Conservation (phyloP, 2,888 invertebrate species). For the Didymodactylos carnosus region DNA sequence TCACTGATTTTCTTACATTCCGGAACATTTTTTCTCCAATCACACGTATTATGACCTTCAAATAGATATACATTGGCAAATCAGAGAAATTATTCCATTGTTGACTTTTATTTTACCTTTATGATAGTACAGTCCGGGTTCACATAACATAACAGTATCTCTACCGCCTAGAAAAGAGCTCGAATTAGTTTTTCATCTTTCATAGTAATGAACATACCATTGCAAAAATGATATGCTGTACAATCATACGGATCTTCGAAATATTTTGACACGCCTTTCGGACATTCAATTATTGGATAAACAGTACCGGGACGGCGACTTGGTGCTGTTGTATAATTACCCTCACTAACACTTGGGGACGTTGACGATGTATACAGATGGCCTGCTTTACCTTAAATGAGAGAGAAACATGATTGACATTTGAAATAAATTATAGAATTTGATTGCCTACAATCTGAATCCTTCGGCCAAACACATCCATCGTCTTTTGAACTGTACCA, state of each 20-base stretch:
- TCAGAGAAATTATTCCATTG: slow-evolving; percentile 5
- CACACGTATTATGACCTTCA: not conserved
- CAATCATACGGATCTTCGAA: slow-evolving; percentile 13
- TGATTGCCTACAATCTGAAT: not conserved
- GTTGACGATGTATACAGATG: slow-evolving; percentile 1
- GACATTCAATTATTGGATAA: slow-evolving; percentile 12
- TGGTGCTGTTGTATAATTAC: not conserved
- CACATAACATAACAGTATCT: slow-evolving; percentile 9
- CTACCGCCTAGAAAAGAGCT: not conserved
- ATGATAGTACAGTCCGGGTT: slow-evolving; percentile 12
- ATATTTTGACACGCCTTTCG: not conserved
- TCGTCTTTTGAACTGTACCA: slow-evolving; percentile 7
- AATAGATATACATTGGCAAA: no score
- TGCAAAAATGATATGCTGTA: slow-evolving; percentile 14
- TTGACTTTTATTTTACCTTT: slow-evolving; percentile 3
- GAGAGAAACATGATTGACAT: not conserved
- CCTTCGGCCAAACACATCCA: slow-evolving; percentile 7
- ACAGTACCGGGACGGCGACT: not conserved
- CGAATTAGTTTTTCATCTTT: no score
- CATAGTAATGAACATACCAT: not conserved
- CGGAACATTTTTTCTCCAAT: not conserved
- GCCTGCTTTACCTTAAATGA: not conserved
- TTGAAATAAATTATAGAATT: not conserved
- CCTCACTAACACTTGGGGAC: not conserved
- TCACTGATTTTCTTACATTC: not conserved